phyloP scores from a whole-genome alignment of 1,140 invertebrate genomes.

The Proales similis region DNA sequence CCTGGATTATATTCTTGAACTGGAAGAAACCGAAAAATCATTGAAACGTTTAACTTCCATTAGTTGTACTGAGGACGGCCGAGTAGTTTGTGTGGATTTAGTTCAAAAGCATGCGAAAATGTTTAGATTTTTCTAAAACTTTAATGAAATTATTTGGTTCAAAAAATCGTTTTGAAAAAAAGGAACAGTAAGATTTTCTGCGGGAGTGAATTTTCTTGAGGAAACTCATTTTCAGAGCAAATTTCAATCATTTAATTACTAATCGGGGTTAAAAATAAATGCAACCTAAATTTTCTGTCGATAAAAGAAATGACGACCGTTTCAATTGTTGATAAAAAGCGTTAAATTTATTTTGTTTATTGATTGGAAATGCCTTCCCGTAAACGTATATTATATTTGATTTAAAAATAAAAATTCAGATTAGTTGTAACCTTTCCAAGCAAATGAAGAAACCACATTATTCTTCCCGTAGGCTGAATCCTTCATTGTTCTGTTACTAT shows the following conservation, averaged over 20 bases:
- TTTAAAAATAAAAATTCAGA: conserved; percentile 3
- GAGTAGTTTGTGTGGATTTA: conserved; percentile 34
- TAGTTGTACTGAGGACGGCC: neutral
- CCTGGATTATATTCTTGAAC: conserved; percentile 19
- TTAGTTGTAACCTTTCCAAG: neutral
- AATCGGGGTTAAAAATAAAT: no score
- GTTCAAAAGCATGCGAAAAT: conserved; percentile 34
- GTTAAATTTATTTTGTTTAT: neutral
- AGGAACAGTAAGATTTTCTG: neutral
- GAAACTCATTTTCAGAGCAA: neutral
- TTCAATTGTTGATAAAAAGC: neutral
- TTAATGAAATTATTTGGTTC: neutral
- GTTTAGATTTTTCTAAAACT: conserved; percentile 32
- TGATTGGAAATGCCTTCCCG: no score
- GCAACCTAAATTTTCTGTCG: no score
- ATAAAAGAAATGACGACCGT: no score
- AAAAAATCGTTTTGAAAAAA: neutral
- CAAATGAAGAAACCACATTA: neutral
- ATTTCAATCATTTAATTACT: no score
- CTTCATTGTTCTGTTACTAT: neutral
- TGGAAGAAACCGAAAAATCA: conserved; percentile 5
- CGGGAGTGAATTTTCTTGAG: neutral
- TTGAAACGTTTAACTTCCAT: conserved; percentile 25
- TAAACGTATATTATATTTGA: no score
- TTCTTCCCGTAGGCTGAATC: neutral